phyloP scores from a whole-genome alignment of 2,888 invertebrate species.

The Eilema sororculum region DNA sequence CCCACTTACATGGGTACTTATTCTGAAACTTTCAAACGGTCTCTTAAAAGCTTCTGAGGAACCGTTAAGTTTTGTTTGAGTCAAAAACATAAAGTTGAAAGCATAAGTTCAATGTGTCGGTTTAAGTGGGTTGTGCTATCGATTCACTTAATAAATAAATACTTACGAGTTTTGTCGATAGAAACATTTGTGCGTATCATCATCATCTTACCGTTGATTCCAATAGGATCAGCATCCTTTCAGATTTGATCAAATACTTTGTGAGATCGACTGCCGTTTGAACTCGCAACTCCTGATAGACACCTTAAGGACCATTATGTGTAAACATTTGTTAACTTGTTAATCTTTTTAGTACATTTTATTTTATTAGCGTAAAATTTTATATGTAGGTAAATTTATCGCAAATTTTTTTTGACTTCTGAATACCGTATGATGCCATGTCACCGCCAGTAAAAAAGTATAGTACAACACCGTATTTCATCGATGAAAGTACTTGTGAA shows the following conservation, averaged over 20 bases:
- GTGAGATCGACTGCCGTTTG: not conserved
- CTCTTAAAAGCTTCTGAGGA: not conserved
- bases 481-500: not conserved
- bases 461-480: not conserved
- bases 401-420: too few species aligned
- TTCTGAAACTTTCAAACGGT: constrained; percentile 1
- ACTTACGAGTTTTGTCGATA: too few species aligned
- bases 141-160: not conserved
- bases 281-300: not conserved
- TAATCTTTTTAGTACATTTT: too few species aligned
- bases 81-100: constrained; percentile 2
- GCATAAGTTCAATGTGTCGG: not conserved
- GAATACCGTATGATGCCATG: too few species aligned
- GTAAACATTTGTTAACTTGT: too few species aligned
- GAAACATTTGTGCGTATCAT: too few species aligned
- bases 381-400: too few species aligned
- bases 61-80: not conserved
- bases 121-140: not conserved
- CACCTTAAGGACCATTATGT: too few species aligned
- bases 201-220: too few species aligned
- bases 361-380: too few species aligned
- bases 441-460: too few species aligned
- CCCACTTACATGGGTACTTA: not conserved
- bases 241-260: not conserved
- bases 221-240: too few species aligned